Conservation (phyloP, 2,888 invertebrate genomes). For the Adelognathus sp. region DNA sequence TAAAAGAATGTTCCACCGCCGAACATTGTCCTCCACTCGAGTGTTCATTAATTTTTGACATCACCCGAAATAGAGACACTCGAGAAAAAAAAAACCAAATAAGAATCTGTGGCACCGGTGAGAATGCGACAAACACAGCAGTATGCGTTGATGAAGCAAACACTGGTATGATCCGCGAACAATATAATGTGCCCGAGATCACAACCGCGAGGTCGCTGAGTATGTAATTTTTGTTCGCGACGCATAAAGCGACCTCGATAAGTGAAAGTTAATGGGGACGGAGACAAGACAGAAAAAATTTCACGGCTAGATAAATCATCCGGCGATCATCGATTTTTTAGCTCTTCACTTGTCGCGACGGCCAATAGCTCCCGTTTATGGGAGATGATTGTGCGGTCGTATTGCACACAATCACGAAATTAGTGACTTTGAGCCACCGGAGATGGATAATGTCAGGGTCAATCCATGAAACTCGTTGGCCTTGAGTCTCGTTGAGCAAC, state of each 20-base stretch:
- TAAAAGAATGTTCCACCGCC: no score
- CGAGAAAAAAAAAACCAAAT: no score
- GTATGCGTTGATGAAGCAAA: no score
- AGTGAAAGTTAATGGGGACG: constrained; percentile 21
- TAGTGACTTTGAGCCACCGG: background rate
- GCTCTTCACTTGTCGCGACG: background rate
- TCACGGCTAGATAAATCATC: background rate
- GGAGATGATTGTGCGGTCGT: background rate
- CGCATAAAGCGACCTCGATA: constrained; percentile 8
- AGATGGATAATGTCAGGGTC: background rate
- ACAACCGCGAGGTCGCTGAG: background rate
- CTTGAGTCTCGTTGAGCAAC: background rate
- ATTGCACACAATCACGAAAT: background rate
- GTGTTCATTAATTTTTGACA: no score
- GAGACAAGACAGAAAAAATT: background rate
- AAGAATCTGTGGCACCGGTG: no score
- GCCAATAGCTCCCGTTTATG: background rate
- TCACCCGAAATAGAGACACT: no score
- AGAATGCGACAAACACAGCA: no score
- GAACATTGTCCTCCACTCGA: no score
- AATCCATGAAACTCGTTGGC: background rate
- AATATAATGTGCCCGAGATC: background rate
- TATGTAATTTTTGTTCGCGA: background rate
- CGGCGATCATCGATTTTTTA: background rate
- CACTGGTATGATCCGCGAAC: no score